Percentiles rank a stretch among this genome's conserved stretches.
Evolutionary conservation across 2,113 vertebrate species (phyloP).

Genomic region (Bubo bubo): DNA sequence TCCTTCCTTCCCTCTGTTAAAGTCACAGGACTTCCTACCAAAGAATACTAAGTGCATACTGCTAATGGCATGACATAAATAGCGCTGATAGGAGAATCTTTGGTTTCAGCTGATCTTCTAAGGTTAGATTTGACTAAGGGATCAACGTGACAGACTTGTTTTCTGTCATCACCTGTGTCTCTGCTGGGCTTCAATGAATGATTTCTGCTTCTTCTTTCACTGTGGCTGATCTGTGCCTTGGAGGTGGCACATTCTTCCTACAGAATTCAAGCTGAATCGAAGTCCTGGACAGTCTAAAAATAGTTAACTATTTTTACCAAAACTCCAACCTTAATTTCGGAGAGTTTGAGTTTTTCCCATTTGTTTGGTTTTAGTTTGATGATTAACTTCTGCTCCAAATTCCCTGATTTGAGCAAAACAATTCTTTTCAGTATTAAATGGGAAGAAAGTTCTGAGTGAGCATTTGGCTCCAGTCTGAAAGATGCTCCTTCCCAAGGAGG

Average conservation of each 20-base stretch:
- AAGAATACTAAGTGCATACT: not conserved
- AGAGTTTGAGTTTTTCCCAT: not conserved
- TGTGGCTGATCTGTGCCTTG: not conserved
- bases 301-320: not conserved
- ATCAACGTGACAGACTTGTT: not conserved
- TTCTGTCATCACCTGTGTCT: not conserved
- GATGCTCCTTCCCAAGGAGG: not conserved
- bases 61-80: not conserved
- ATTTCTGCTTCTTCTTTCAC: not conserved
- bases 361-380: not conserved
- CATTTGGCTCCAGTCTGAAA: not conserved
- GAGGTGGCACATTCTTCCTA: not conserved
- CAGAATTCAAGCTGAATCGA: not conserved
- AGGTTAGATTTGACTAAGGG: not conserved
- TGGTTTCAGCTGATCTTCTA: not conserved
- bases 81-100: not conserved
- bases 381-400: not conserved
- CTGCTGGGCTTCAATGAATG: not conserved
- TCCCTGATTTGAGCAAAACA: not conserved
- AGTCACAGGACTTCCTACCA: not conserved
- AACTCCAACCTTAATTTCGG: not conserved
- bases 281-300: not conserved
- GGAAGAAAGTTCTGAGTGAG: not conserved
- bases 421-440: not conserved
- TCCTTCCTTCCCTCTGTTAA: not conserved